Base-by-base conservation (phyloP, 2,113 vertebrate species). In the Ochotona curzoniae region DNA sequence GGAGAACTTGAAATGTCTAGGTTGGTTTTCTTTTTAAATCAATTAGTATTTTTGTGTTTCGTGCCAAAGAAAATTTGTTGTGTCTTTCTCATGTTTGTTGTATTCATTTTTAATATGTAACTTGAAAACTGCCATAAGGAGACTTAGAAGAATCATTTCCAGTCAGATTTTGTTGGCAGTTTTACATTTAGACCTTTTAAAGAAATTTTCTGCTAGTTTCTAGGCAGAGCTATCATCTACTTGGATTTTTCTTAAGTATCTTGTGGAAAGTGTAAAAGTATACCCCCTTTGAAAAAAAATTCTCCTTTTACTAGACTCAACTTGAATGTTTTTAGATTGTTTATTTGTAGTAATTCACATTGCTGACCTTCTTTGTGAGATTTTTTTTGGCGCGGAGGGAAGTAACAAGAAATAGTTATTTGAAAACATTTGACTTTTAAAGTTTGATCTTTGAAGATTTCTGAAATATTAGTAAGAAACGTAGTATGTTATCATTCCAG, bases 1-100 rank as follows among this genome's bases (percentile, higher is more conserved):
- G 99, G 99, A 93, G 97, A 99, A 63, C 98, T 99, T 67, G 99
- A 99, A 95, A 99, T 99, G 98, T 99, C 98, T 98, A 99, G 99
- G 99, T 99, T 94, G 69, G 97, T 97, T 90, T 15, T 83, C 30
- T 84, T 95, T 87, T 81, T 30, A 57, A 64, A 66, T 85, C 32
- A 35, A 6, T 44, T 76, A 83, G 11, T 96, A 17, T 70, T 32
- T 32, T 10, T 85, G 23, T 47, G 18, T 81, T 89, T n/a, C 38
- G 66, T 60, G 83, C 38, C 76, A 18, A 85, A 83, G 35, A 64
- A 67, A 20, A 35, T 9, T n/a, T 47, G 74, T 70, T 66, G 2
- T 93, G 4, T 2, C 12, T 71, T 32, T 82, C 57, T 7, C 28
- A 5, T 82, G 66, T 73, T 25, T 69, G 2, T 54, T 82, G 2